Evolutionary conservation across 2,113 vertebrate species (phyloP).

Genomic region (Artemisiospiza belli): DNA sequence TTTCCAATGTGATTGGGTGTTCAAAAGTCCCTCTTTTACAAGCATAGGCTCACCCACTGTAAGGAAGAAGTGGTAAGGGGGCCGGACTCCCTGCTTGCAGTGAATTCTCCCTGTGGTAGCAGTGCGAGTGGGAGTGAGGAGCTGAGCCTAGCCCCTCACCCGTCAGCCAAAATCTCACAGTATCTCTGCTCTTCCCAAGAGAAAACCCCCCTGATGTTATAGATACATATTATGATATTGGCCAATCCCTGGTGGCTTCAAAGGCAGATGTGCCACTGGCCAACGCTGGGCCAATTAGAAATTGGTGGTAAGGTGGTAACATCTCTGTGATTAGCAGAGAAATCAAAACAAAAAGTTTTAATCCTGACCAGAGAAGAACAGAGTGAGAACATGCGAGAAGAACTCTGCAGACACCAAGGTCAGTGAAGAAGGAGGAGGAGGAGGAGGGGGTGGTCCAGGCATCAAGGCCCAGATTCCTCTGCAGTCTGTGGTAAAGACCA

Average conservation of each 20-base stretch:
- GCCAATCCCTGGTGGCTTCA: not conserved
- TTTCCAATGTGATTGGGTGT: not conserved
- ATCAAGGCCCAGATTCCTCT: not conserved
- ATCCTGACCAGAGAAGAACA: not conserved
- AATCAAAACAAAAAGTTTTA: not conserved
- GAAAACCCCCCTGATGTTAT: not conserved
- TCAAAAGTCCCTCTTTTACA: not conserved
- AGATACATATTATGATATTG: not conserved
- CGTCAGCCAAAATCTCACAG: not conserved
- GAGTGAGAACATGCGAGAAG: not conserved
- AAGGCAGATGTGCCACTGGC: not conserved
- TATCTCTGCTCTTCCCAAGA: not conserved
- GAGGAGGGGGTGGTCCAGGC: not conserved
- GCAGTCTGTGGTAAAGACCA: not conserved
- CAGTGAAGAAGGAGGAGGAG: not conserved
- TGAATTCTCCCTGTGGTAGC: not conserved
- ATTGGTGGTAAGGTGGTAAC: too few relatives aligned
- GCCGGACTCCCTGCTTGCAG: not conserved
- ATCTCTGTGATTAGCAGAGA: not conserved
- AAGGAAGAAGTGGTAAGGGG: not conserved
- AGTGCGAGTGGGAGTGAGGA: rapidly evolving
- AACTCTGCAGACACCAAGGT: not conserved
- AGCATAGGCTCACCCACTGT: not conserved
- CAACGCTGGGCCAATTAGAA: not conserved
- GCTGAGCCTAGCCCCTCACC: not conserved